Percentiles rank a stretch among this genome's conserved stretches.
Evolutionary conservation across 2,113 vertebrate species (phyloP).

Genomic region (Chrysemys picta): DNA sequence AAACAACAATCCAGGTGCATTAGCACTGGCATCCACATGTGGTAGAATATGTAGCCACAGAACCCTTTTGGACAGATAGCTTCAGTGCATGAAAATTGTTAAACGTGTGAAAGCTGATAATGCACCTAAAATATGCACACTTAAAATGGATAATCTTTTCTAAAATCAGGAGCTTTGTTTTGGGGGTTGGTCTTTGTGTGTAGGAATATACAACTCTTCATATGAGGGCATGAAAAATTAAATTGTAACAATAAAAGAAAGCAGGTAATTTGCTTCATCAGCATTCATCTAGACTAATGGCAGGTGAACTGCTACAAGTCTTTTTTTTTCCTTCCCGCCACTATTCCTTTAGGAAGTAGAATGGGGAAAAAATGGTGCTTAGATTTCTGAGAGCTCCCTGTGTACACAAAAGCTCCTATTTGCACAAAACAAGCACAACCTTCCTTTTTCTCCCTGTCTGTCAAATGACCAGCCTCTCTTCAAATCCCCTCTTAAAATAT

Average conservation of each 20-base stretch:
- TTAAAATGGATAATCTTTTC: not conserved
- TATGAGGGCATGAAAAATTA: not conserved
- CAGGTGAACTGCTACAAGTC: not conserved
- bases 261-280: not conserved
- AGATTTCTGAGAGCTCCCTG: not conserved
- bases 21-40: not conserved
- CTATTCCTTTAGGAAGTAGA: not conserved
- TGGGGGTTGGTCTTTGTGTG: not conserved
- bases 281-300: not conserved
- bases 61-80: not conserved
- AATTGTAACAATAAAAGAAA: not conserved
- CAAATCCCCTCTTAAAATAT: not conserved
- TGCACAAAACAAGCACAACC: not conserved
- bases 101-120: not conserved
- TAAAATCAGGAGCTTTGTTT: not conserved
- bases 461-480: not conserved
- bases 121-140: not conserved
- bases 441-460: not conserved
- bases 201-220: not conserved
- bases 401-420: not conserved
- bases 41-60: not conserved
- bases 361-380: not conserved
- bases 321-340: not conserved
- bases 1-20: not conserved
- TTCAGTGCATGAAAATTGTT: not conserved